These are phyloP conservation scores for Drosophila vallismaia DNA, from an alignment of 2,888 invertebrate species.

Conservation along the genomic window DNA sequence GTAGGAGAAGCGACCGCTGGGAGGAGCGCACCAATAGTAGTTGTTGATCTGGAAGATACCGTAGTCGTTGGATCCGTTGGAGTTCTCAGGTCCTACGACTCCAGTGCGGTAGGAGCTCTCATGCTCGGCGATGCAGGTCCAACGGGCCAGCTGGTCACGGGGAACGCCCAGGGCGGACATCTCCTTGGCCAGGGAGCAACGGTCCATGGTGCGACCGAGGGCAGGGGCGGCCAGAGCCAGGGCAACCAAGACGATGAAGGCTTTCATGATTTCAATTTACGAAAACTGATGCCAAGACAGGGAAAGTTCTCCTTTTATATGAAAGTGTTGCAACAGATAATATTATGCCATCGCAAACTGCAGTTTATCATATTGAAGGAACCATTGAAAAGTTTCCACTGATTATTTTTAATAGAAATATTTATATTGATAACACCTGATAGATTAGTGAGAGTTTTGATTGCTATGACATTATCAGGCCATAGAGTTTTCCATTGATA, in stretches of 20 bases:
- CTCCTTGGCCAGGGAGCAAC: conserved; percentile 72
- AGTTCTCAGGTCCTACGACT: conserved; percentile 83
- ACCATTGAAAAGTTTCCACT: not conserved
- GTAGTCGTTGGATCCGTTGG: conserved; percentile 83
- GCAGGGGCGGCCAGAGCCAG: conserved; percentile 58
- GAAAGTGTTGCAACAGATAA: not conserved
- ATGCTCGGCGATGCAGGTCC: conserved; percentile 77
- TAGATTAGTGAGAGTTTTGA: conserved; percentile 1
- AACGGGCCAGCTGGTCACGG: conserved; percentile 60
- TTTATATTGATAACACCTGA: not conserved
- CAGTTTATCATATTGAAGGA: not conserved
- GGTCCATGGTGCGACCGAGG: conserved; percentile 56
- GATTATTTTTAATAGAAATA: not conserved
- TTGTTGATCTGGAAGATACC: conserved; percentile 82
- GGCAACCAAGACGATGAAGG: conserved; percentile 49
- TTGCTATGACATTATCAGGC: not conserved
- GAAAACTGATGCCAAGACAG: conserved; percentile 1
- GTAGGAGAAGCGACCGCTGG: conserved; percentile 62
- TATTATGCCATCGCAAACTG: not conserved
- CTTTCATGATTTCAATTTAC: conserved; percentile 47
- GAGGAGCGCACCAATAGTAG: conserved; percentile 80
- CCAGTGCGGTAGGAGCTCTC: conserved; percentile 82
- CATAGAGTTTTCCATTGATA: conserved; percentile 7
- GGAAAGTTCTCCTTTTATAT: too few species aligned
- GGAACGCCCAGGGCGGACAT: conserved; percentile 74